These are phyloP conservation scores for Triops longicaudatus DNA, from an alignment of 1,140 invertebrate species.

Conservation along the genomic window DNA sequence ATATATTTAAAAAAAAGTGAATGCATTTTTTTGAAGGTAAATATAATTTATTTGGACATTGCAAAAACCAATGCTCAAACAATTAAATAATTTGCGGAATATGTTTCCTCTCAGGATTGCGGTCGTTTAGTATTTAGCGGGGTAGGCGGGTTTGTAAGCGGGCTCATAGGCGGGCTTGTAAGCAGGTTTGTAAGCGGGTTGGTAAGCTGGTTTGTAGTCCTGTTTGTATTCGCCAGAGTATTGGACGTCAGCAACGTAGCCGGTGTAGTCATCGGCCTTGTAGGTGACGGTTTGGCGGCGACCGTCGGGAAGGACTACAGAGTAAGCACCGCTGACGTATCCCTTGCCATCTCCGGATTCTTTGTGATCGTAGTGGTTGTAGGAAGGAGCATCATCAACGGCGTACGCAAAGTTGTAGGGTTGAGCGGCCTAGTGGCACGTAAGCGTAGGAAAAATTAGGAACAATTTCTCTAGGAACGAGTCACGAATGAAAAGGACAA, in stretches of 20 bases:
- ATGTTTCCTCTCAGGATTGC: too few species aligned
- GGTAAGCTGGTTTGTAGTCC: constrained; percentile 27
- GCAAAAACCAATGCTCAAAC: not conserved
- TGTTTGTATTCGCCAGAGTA: constrained; percentile 62
- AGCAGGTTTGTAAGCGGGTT: constrained; percentile 21
- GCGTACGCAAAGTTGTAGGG: constrained; percentile 63
- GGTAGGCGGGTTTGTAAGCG: constrained; percentile 13
- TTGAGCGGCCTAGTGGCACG: not conserved
- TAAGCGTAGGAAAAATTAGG: not conserved
- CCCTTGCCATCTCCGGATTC: constrained; percentile 52
- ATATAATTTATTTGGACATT: not conserved
- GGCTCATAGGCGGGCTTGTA: constrained; percentile 23
- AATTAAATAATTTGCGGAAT: constrained; percentile 3
- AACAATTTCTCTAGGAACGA: not conserved
- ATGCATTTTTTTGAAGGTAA: too few species aligned
- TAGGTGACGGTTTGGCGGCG: constrained; percentile 65
- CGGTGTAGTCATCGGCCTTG: constrained; percentile 64
- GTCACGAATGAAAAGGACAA: not conserved
- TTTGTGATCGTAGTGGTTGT: constrained; percentile 62
- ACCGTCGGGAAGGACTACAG: constrained; percentile 65
- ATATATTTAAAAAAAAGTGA: too few species aligned
- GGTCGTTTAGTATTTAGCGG: not conserved
- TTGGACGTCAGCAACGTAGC: constrained; percentile 65
- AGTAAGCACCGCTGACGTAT: constrained; percentile 56
- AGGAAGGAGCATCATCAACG: constrained; percentile 55